Evolutionary conservation across 1,140 invertebrate genomes (phyloP).

Genomic region (Drosophila tsacasi): DNA sequence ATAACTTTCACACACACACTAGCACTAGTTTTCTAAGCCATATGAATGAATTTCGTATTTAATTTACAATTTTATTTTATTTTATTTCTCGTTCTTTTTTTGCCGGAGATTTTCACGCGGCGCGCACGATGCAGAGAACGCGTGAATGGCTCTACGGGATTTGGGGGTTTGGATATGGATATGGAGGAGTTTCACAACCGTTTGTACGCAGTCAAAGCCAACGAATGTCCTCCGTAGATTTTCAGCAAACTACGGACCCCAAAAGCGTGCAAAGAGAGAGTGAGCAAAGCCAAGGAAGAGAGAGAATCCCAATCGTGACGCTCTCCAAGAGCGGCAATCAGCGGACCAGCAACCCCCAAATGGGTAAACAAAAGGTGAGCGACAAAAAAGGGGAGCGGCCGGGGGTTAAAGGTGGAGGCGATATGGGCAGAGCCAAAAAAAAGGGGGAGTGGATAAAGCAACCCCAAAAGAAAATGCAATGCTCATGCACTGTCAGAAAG

Average conservation of each 20-base stretch:
- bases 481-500: conserved; percentile 7
- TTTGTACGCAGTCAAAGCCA: conserved; percentile 76
- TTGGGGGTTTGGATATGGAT: conserved; percentile 35
- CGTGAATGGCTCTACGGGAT: conserved; percentile 35
- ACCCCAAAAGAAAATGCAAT: conserved; percentile 57
- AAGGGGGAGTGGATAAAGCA: conserved; percentile 40
- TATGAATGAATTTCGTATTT: conserved; percentile 2
- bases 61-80: conserved; percentile 36
- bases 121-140: conserved; percentile 52
- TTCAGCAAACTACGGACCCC: conserved; percentile 43
- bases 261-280: conserved; percentile 51
- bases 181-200: conserved; percentile 75
- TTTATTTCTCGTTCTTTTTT: conserved; percentile 41
- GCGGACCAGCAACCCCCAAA: conserved; percentile 63
- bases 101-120: conserved; percentile 57
- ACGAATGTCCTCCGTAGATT: conserved; percentile 71
- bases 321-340: conserved; percentile 44
- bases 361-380: conserved; percentile 54
- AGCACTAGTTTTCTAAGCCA: conserved; percentile 20
- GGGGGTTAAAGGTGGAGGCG: conserved; percentile 5
- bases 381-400: conserved; percentile 15
- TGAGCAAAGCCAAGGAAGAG: conserved; percentile 2
- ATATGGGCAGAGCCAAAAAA: conserved; percentile 7
- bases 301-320: conserved; percentile 58
- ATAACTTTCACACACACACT: conserved; percentile 11